Evolutionary conservation across 2,797 vertebrate species (phyloP), one percentile per base, ranked within the genome.

Genomic region (Rhadinocentrus ornatus): DNA sequence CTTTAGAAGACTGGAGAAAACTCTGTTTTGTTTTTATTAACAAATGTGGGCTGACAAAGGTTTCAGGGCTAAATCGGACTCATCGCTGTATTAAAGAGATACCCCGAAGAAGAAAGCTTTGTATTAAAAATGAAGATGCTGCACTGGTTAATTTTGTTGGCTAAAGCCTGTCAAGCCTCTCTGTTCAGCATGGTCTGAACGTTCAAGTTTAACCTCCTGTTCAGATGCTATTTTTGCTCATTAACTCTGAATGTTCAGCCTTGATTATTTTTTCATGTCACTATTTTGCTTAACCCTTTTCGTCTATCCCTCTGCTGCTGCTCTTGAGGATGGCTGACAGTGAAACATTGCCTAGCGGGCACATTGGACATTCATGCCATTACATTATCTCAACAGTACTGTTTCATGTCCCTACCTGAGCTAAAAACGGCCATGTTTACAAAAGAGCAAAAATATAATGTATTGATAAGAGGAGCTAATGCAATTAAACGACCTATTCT

Each of bases 231-330:
- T 48, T 50, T 60, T 16, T 31, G 44, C 41, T 69, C 13, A 24
- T 35, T 48, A 63, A 44, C 26, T 44, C 50, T 24, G 18, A 46
- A 9, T 29, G 29, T 6, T 65, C 35, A 53, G 64, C 31, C 46
- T 46, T 37, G 24, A 53, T 16, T 31, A 20, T 34, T 56, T 26
- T 62, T 48, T 44, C 16, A 27, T 53, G 48, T 29, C 59, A 77
- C 53, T 48, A 26, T 35, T 8, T 24, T 67, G 27, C 63, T 29
- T 1, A 12, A 39, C 32, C 58, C 64, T 24, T 44, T 67, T 34
- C 39, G 32, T 79, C 34, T 29, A 62, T 34, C 27, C 27, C 72
- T 18, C 56, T 77, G 50, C 29, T 69, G 69, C 48, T 58, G 48
- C 15, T 62, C 31, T 27, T 62, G 64, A 52, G 70, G 57, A 69